Evolutionary conservation across 2,113 vertebrate species (phyloP).

Genomic region (Circaetus cinerascens): DNA sequence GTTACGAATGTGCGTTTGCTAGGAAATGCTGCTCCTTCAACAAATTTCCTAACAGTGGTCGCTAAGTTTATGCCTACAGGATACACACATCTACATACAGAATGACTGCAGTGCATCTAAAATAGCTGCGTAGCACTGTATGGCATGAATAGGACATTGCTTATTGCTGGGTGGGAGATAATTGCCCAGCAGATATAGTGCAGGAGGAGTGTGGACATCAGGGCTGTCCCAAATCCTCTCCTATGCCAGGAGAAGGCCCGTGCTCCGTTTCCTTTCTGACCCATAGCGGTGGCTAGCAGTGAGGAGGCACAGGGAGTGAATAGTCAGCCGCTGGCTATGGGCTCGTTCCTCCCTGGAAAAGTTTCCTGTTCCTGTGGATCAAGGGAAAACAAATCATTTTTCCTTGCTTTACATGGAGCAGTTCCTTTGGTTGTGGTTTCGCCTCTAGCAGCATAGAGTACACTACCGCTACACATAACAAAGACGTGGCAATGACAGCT

Average conservation of each 20-base stretch:
- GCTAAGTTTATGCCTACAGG: neutral
- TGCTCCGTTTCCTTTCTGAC: neutral
- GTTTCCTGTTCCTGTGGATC: neutral
- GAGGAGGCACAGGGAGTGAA: neutral
- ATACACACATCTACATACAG: neutral
- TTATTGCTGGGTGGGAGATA: neutral
- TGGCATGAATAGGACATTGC: fast-evolving
- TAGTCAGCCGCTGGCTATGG: neutral
- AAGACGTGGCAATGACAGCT: neutral
- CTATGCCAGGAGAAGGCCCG: neutral
- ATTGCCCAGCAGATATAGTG: neutral
- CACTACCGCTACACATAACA: neutral
- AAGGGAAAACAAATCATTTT: neutral
- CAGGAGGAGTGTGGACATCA: neutral
- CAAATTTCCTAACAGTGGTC: neutral
- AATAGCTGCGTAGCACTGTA: neutral
- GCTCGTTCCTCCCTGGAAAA: neutral
- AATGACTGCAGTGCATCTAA: neutral
- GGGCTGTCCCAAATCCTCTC: neutral
- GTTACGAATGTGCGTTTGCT: neutral
- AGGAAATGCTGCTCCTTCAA: conserved; percentile 13
- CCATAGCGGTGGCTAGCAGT: fast-evolving
- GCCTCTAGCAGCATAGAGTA: neutral
- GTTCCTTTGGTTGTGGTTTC: neutral
- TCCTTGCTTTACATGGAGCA: neutral